Evolutionary conservation across 2,888 invertebrate genomes (phyloP).

Genomic region (Diaperis boleti): DNA sequence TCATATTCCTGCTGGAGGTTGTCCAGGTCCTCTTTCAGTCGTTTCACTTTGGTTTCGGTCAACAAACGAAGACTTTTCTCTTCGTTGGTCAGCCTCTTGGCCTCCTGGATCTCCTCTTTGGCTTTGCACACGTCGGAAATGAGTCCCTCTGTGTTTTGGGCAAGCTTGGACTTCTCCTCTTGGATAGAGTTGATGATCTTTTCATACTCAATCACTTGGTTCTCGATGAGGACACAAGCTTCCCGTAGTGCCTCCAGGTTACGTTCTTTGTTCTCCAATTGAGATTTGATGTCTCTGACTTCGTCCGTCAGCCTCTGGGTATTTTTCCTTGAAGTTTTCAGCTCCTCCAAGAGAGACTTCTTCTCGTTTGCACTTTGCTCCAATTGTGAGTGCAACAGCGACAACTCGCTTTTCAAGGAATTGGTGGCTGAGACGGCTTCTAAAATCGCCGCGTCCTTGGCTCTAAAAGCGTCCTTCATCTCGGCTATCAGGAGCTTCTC

Average conservation of each 20-base stretch:
- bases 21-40: constrained; percentile 64
- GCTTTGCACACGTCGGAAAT: constrained; percentile 67
- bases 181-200: constrained; percentile 71
- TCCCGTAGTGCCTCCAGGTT: constrained; percentile 83
- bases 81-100: constrained; percentile 67
- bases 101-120: constrained; percentile 67
- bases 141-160: constrained; percentile 66
- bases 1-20: constrained; percentile 62
- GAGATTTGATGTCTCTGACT: constrained; percentile 55
- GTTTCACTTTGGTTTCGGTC: constrained; percentile 69
- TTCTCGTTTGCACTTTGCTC: constrained; percentile 51
- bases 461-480: constrained; percentile 64
- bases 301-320: constrained; percentile 59
- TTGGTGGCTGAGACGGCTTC: constrained; percentile 59
- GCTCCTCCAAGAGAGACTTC: constrained; percentile 57
- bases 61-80: constrained; percentile 72
- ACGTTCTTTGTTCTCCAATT: constrained; percentile 64
- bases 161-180: constrained; percentile 56
- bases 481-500: constrained; percentile 59
- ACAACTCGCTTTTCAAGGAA: constrained; percentile 58
- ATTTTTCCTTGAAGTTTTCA: constrained; percentile 68
- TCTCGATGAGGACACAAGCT: constrained; percentile 84
- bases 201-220: constrained; percentile 84
- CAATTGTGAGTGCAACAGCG: neutral
- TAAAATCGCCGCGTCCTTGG: constrained; percentile 58